phyloP scores from a whole-genome alignment of 2,888 invertebrate species.

The Cheilosia grossa region DNA sequence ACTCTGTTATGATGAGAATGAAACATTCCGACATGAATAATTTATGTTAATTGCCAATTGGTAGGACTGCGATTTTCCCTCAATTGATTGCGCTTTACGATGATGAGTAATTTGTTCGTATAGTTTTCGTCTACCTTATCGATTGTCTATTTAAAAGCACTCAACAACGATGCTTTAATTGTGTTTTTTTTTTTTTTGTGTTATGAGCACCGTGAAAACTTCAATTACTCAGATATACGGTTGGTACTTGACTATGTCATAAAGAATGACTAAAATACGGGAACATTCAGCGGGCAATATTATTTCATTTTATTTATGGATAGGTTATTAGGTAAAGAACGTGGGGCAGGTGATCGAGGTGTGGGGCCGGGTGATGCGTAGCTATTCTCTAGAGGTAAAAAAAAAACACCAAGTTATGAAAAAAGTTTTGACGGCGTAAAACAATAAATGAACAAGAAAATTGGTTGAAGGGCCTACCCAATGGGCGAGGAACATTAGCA shows the following conservation, averaged over 20 bases:
- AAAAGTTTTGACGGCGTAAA: no score
- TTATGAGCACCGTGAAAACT: not conserved
- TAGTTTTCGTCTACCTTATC: not conserved
- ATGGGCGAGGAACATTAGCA: no score
- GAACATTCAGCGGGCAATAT: not conserved
- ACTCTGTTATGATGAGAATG: not conserved
- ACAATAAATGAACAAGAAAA: no score
- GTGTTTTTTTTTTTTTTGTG: not conserved
- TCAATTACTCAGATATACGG: not conserved
- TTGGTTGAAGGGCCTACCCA: no score
- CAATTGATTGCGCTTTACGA: not conserved
- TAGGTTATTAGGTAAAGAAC: no score
- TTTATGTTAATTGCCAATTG: slow-evolving; percentile 30
- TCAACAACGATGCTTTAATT: not conserved
- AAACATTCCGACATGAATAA: slow-evolving; percentile 3
- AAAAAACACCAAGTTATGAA: no score
- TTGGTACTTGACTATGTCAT: not conserved
- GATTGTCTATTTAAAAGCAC: not conserved
- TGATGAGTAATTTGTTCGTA: slow-evolving; percentile 17
- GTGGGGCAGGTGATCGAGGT: no score
- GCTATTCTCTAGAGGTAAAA: no score
- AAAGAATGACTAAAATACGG: not conserved
- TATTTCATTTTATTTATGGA: not conserved
- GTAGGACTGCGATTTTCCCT: not conserved
- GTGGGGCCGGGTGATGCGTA: no score